A percentile compares a stretch with the other conserved stretches of the same genome.
These are phyloP conservation scores for Saxidomus purpurata DNA, from an alignment of 1,140 invertebrate species.

Conservation along the genomic window DNA sequence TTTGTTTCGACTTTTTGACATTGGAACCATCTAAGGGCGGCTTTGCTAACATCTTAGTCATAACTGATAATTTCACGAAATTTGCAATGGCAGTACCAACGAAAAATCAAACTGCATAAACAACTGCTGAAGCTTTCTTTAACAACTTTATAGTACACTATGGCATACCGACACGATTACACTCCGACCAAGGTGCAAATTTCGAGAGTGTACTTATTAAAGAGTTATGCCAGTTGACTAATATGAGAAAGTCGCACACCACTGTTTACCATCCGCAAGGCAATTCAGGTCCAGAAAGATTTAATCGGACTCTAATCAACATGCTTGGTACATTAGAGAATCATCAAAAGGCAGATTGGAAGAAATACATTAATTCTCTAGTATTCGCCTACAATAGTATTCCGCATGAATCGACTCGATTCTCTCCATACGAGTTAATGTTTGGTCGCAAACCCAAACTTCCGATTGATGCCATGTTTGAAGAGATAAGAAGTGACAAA, in stretches of 20 bases:
- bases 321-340: too few species aligned
- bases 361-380: slow-evolving; percentile 16
- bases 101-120: slow-evolving; percentile 61
- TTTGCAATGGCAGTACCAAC: slow-evolving; percentile 59
- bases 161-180: slow-evolving; percentile 51
- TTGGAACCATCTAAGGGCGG: slow-evolving; percentile 53
- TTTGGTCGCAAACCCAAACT: too few species aligned
- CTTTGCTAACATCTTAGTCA: slow-evolving; percentile 24
- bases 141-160: slow-evolving; percentile 15
- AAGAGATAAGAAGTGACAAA: background rate
- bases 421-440: slow-evolving; percentile 30
- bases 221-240: slow-evolving; percentile 41
- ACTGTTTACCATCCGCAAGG: slow-evolving; percentile 2
- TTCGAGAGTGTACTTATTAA: slow-evolving; percentile 59
- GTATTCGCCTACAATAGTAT: slow-evolving; percentile 48
- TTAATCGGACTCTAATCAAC: slow-evolving; percentile 18
- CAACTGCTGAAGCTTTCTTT: slow-evolving; percentile 55
- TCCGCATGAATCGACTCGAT: slow-evolving; percentile 13
- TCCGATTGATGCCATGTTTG: slow-evolving; percentile 37
- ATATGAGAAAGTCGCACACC: background rate
- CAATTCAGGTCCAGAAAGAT: background rate
- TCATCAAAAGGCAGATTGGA: too few species aligned
- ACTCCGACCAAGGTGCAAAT: slow-evolving; percentile 60
- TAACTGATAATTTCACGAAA: too few species aligned
- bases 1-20: slow-evolving; percentile 57